phyloP scores from a whole-genome alignment of 1,140 invertebrate species.

The Ceratosolen solmsi region DNA sequence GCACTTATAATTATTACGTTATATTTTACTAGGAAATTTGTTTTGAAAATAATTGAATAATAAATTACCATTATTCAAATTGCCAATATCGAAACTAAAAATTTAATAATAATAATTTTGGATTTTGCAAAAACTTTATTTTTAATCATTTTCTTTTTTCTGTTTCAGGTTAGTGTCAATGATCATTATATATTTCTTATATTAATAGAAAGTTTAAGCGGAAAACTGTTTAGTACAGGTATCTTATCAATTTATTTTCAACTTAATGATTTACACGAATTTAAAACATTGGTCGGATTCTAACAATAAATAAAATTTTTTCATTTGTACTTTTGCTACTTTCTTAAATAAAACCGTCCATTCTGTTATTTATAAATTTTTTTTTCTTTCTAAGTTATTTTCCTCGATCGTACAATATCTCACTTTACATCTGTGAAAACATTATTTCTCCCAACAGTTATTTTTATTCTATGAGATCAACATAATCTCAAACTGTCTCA shows the following conservation, averaged over 20 bases:
- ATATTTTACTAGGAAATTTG: no score
- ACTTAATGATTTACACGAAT: not conserved
- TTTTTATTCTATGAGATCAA: not conserved
- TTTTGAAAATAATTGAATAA: no score
- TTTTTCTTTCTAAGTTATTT: not conserved
- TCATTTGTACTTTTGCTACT: not conserved
- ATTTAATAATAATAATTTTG: no score
- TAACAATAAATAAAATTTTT: no score
- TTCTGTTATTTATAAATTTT: not conserved
- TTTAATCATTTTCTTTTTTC: not conserved
- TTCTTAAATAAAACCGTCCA: not conserved
- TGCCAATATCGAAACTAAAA: no score
- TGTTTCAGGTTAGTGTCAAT: not conserved
- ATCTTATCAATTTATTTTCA: not conserved
- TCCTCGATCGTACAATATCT: not conserved
- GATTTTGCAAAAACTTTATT: no score
- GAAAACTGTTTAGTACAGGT: not conserved
- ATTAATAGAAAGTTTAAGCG: no score
- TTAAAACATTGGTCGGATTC: not conserved
- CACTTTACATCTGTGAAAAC: not conserved
- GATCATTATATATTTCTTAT: not conserved
- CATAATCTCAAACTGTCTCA: not conserved
- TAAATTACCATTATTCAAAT: no score
- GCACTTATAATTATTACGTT: no score
- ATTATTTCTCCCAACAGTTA: not conserved